Evolutionary conservation across 2,888 invertebrate genomes (phyloP), one percentile per base, ranked within the genome.

Genomic region (Athalia circularis): DNA sequence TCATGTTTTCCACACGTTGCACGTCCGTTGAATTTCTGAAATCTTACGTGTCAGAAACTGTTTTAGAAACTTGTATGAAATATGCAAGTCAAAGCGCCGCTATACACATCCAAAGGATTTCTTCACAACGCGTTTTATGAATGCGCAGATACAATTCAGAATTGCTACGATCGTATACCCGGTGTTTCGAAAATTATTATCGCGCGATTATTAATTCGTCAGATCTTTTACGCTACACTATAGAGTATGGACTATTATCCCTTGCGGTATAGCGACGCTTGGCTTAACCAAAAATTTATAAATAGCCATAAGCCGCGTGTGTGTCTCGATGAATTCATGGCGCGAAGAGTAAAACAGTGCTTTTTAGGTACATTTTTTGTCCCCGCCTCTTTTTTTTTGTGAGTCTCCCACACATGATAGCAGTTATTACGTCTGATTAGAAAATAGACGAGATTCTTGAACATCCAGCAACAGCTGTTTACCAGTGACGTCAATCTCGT

Each of bases 11-110:
- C 15, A 13, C n/a, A 11, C 11, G 57, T 54, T 29, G 29, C 29
- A 11, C 43, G 52, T 65, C 11, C 61, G 77, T 77, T 50, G 75
- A 61, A 75, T 50, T 50, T 62, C 62, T 75, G 75, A 61, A 75
- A 62, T 62, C 75, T 75, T 75, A 75, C 75, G 75, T 64, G 75
- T 61, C 64, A 9, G 7, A n/a, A 59, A 75, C 75, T 29, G 43
- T 75, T 75, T 61, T 75, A 75, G 75, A 72, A 57, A 13, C 13
- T 45, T n/a, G 47, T 59, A 64, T 43, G 11, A 48, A 13, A 75
- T 62, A 57, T 29, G 68, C 70, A 9, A 11, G 5, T 3, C 50
- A 48, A 65, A 62, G 6, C 1, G n/a, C n/a, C n/a, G 5, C 29
- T 6, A 5, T n/a, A n/a, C 8, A 13, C 3, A 29, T 29, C 48